These are phyloP conservation scores for Anagrus nilaparvatae DNA, from an alignment of 1,140 invertebrate genomes.

Conservation along the genomic window DNA sequence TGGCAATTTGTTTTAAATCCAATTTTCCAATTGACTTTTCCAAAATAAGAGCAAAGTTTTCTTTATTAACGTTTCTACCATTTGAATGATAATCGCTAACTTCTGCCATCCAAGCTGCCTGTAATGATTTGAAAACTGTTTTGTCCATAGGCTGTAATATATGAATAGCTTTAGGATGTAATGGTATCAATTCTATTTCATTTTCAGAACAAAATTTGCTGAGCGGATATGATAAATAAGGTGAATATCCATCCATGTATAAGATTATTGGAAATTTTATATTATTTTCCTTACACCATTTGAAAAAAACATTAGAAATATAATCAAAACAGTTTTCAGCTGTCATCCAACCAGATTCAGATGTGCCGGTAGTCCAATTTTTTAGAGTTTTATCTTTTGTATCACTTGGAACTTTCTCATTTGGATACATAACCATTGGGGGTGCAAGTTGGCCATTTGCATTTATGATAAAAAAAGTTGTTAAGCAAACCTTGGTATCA, in stretches of 20 bases:
- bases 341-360: constrained; percentile 28
- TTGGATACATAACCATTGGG: too few relatives aligned
- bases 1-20: background rate
- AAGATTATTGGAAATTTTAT: constrained; percentile 25
- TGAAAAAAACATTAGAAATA: constrained; percentile 26
- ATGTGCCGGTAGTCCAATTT: too few relatives aligned
- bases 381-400: too few relatives aligned
- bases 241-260: constrained; percentile 36
- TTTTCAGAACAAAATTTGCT: constrained; percentile 31
- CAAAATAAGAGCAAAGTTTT: constrained; percentile 18
- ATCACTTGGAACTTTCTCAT: too few relatives aligned
- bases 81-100: constrained; percentile 13
- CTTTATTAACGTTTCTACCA: constrained; percentile 14
- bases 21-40: background rate
- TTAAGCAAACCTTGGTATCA: too few relatives aligned
- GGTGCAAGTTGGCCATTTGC: too few relatives aligned
- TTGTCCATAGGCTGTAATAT: constrained; percentile 28
- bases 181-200: constrained; percentile 23
- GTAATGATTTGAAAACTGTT: constrained; percentile 24
- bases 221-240: constrained; percentile 27
- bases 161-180: constrained; percentile 23
- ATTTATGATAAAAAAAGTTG: too few relatives aligned
- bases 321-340: constrained; percentile 23
- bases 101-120: constrained; percentile 19
- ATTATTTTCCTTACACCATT: constrained; percentile 22